These are phyloP conservation scores for Falco novaeseelandiae DNA, from an alignment of 2,797 vertebrate genomes.

Conservation along the genomic window DNA sequence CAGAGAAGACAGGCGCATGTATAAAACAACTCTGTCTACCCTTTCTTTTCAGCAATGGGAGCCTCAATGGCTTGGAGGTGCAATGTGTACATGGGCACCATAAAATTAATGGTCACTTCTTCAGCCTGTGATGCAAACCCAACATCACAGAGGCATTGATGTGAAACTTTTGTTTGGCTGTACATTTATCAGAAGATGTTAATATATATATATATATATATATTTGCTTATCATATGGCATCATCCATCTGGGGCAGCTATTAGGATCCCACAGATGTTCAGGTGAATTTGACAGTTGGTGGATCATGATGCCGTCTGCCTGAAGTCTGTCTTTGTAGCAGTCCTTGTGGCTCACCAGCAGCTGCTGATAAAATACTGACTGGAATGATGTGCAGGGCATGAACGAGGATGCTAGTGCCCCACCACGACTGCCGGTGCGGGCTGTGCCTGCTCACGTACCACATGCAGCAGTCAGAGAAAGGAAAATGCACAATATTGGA, in stretches of 20 bases:
- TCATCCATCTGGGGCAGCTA: not conserved
- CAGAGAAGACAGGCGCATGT: not conserved
- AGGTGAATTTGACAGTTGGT: not conserved
- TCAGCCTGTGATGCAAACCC: not conserved
- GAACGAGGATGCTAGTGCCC: not conserved
- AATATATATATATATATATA: too few relatives aligned
- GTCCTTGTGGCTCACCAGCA: not conserved
- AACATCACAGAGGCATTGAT: not conserved
- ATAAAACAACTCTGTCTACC: not conserved
- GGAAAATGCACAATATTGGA: not conserved
- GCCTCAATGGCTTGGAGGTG: accelerated
- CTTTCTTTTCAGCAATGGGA: not conserved
- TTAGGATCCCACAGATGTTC: not conserved
- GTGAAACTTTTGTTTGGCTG: not conserved
- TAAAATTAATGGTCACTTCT: not conserved
- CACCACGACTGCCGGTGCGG: not conserved
- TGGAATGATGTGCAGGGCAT: not conserved
- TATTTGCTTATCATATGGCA: not conserved
- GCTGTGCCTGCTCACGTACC: not conserved
- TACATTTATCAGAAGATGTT: not conserved
- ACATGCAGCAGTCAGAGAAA: not conserved
- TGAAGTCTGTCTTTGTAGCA: not conserved
- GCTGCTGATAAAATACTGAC: not conserved
- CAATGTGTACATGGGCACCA: not conserved
- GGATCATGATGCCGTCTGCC: not conserved